A percentile compares a stretch with the other conserved stretches of the same genome.
These are phyloP conservation scores for Plestiodon gilberti DNA, from an alignment of 2,113 vertebrate genomes.

Conservation along the genomic window DNA sequence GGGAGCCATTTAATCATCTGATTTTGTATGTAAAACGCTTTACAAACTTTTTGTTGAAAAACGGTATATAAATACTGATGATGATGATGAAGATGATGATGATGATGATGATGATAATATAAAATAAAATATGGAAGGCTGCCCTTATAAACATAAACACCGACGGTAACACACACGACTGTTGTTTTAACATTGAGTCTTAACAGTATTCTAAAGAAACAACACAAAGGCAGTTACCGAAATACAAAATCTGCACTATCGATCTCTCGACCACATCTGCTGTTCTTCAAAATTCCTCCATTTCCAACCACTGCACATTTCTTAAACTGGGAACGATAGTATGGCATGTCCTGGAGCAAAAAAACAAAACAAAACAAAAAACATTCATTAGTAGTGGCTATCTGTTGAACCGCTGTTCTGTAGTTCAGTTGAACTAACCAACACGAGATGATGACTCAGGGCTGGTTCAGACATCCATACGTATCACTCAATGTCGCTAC, in stretches of 20 bases:
- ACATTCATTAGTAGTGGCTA: conserved; percentile 16
- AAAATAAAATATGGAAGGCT: neutral
- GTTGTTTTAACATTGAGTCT: neutral
- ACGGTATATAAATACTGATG: too few species aligned
- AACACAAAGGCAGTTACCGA: conserved; percentile 74
- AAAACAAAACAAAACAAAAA: neutral
- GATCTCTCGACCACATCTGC: conserved; percentile 93
- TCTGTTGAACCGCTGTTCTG: fast-evolving
- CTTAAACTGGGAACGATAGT: conserved; percentile 95
- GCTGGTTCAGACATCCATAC: neutral
- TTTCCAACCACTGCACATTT: conserved; percentile 97
- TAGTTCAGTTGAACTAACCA: neutral
- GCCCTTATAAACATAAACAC: neutral
- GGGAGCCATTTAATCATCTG: too few species aligned
- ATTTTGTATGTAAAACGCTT: too few species aligned
- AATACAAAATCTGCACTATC: conserved; percentile 95
- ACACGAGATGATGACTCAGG: neutral
- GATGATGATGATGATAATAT: too few species aligned
- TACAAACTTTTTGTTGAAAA: too few species aligned
- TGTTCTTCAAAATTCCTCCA: conserved; percentile 95
- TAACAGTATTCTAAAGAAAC: fast-evolving
- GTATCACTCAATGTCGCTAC: neutral
- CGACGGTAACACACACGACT: neutral
- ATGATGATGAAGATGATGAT: too few species aligned
- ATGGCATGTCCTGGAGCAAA: conserved; percentile 91